These are phyloP conservation scores for Ataeniobius toweri DNA, from an alignment of 2,797 vertebrate genomes.

Conservation along the genomic window DNA sequence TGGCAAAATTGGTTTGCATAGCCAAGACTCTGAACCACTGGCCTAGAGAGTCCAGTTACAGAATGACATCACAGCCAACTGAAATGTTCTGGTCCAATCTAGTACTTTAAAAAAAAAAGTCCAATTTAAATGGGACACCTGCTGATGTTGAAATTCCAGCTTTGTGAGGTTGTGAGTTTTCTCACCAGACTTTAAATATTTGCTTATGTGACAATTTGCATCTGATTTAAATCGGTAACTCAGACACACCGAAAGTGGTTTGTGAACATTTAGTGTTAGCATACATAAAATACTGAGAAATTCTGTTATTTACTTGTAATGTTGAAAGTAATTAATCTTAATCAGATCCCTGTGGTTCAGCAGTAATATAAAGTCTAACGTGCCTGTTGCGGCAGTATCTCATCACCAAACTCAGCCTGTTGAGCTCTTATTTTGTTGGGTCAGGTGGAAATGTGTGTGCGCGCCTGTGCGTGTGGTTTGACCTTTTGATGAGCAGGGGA, in stretches of 20 bases:
- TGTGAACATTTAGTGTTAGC: not conserved
- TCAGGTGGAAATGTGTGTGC: slow-evolving; percentile 26
- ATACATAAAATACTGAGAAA: not conserved
- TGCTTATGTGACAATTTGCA: not conserved
- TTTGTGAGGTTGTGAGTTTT: not conserved
- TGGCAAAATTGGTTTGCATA: no score
- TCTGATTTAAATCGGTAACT: not conserved
- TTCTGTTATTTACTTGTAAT: no score
- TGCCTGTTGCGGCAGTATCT: no score
- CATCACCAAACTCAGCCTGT: no score
- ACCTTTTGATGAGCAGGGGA: slow-evolving; percentile 47
- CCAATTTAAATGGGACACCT: not conserved
- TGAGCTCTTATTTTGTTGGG: slow-evolving; percentile 52
- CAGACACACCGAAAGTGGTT: not conserved
- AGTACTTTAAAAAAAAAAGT: not conserved
- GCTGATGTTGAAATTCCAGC: not conserved
- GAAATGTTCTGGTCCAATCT: not conserved
- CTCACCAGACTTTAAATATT: not conserved
- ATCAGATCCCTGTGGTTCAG: no score
- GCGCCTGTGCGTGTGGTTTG: not conserved
- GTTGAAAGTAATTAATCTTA: no score
- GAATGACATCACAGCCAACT: no score
- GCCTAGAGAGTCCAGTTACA: no score
- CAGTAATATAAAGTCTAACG: no score
- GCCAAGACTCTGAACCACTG: no score